These are phyloP conservation scores for Gibbula magus DNA, from an alignment of 2,888 invertebrate genomes.

Conservation along the genomic window DNA sequence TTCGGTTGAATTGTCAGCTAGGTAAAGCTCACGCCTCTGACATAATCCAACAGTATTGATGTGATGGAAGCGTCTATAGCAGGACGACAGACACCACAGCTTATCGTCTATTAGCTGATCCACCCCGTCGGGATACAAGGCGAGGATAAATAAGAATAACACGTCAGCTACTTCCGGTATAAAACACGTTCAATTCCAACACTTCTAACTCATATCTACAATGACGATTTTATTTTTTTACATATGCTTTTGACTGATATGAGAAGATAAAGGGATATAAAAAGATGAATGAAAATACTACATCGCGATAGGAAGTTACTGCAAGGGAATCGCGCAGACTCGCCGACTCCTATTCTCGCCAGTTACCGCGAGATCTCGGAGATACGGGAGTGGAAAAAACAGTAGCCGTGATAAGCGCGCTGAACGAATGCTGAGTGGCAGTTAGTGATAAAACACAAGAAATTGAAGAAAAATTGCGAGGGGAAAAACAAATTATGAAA, in stretches of 20 bases:
- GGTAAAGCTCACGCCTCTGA: too few species aligned
- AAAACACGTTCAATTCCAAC: not conserved
- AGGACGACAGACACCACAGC: not conserved
- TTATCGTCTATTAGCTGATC: slow-evolving; percentile 5
- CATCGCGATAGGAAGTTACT: slow-evolving; percentile 17
- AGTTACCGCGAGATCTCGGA: slow-evolving; percentile 2
- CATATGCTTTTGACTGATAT: slow-evolving; percentile 4
- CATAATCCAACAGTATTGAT: too few species aligned
- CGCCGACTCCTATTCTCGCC: slow-evolving; percentile 7
- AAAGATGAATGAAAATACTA: slow-evolving; percentile 25
- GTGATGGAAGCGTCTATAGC: too few species aligned
- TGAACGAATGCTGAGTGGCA: slow-evolving; percentile 13
- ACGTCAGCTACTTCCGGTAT: not conserved
- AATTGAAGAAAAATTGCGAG: not conserved
- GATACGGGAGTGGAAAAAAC: not conserved
- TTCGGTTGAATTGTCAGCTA: too few species aligned
- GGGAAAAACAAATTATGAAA: not conserved
- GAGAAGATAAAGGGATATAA: not conserved
- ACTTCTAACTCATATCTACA: not conserved
- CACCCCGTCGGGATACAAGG: not conserved
- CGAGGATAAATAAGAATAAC: not conserved
- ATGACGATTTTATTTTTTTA: slow-evolving; percentile 17
- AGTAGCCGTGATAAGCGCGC: not conserved
- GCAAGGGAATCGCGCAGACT: slow-evolving; percentile 2
- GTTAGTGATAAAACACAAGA: not conserved